Percentiles rank a stretch among this genome's conserved stretches.
phyloP scores from a whole-genome alignment of 1,140 invertebrate species.

The Tachypleus tridentatus region DNA sequence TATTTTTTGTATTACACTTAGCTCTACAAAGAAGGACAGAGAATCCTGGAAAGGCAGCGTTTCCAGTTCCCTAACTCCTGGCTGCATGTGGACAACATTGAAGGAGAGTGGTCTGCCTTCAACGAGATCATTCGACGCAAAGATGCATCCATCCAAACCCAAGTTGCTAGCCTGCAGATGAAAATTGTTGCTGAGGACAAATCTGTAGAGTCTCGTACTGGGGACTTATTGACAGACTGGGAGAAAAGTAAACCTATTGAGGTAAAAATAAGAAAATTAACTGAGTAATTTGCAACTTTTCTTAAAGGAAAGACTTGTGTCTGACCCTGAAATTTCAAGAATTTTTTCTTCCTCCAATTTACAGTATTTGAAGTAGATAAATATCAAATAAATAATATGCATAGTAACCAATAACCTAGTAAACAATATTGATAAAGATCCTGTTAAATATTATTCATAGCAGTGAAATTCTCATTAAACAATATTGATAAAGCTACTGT shows the following conservation, averaged over 20 bases:
- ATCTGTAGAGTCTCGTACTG: constrained; percentile 84
- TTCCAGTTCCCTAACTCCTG: constrained; percentile 95
- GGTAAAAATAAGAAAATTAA: constrained; percentile 42
- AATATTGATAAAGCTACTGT: too few species aligned
- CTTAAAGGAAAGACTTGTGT: background rate
- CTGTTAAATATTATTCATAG: too few species aligned
- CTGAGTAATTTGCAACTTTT: background rate
- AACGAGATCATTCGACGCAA: constrained; percentile 98
- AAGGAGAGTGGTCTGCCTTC: constrained; percentile 99
- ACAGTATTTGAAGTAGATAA: too few species aligned
- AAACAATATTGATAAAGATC: too few species aligned
- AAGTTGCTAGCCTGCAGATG: constrained; percentile 92
- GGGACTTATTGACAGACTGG: constrained; percentile 90
- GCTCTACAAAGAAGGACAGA: constrained; percentile 73
- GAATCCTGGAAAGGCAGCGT: constrained; percentile 87
- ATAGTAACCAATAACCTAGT: too few species aligned
- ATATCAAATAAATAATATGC: too few species aligned
- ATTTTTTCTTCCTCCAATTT: too few species aligned
- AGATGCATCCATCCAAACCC: constrained; percentile 93
- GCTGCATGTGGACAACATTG: constrained; percentile 98
- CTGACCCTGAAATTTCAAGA: too few species aligned
- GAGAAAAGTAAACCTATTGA: constrained; percentile 93
- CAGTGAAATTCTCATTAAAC: too few species aligned
- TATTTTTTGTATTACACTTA: constrained; percentile 24
- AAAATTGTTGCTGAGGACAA: constrained; percentile 99